Evolutionary conservation across 2,888 invertebrate species (phyloP).

Genomic region (Drosophila trichaetosa): DNA sequence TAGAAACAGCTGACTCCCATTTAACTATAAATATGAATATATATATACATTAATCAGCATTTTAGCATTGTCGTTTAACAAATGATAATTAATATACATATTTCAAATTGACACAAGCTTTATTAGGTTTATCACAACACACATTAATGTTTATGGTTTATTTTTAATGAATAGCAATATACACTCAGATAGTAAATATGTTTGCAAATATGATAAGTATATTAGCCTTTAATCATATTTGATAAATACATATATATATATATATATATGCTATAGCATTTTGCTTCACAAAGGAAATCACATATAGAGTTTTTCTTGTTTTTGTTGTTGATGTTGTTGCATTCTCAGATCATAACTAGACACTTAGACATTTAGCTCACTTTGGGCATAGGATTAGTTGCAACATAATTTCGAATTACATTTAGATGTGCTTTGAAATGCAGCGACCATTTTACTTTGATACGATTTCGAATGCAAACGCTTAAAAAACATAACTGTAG

Average conservation of each 20-base stretch:
- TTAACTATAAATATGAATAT: background rate
- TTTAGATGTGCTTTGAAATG: slow-evolving; percentile 13
- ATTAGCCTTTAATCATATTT: slow-evolving; percentile 17
- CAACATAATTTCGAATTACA: slow-evolving; percentile 32
- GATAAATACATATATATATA: background rate
- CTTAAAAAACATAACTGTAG: background rate
- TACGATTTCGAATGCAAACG: slow-evolving; percentile 5
- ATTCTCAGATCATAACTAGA: slow-evolving; percentile 3
- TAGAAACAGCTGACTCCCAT: background rate
- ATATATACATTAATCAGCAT: background rate
- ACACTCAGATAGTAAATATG: slow-evolving; percentile 13
- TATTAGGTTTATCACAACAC: background rate
- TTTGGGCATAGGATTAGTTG: slow-evolving; percentile 12
- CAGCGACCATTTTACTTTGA: slow-evolving; percentile 22
- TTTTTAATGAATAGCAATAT: slow-evolving; percentile 9
- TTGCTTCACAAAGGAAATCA: slow-evolving; percentile 65
- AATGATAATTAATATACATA: background rate
- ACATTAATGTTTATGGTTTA: slow-evolving; percentile 5
- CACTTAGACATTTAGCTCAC: slow-evolving; percentile 1
- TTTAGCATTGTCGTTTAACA: background rate
- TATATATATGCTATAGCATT: slow-evolving; percentile 31
- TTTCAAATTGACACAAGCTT: background rate
- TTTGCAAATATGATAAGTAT: slow-evolving; percentile 16
- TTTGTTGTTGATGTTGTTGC: slow-evolving; percentile 16
- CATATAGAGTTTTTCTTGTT: slow-evolving; percentile 56